Percentiles rank a stretch among this genome's conserved stretches.
phyloP scores from a whole-genome alignment of 2,113 vertebrate species.

The Pygoscelis adeliae region DNA sequence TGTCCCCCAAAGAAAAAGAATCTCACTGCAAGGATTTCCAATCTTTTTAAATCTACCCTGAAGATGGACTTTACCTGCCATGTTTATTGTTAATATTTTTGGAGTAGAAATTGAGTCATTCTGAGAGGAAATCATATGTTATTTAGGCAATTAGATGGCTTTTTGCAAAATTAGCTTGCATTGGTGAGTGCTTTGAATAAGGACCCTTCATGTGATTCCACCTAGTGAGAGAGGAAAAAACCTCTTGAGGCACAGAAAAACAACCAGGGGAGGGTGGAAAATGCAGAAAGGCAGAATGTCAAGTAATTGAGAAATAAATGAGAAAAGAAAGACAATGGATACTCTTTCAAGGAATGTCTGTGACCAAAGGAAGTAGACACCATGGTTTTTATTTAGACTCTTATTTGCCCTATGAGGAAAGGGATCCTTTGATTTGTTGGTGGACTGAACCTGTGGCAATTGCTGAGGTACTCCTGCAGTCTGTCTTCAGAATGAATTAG shows the following conservation, averaged over 20 bases:
- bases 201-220: not conserved
- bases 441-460: not conserved
- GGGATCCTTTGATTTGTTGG: not conserved
- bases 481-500: not conserved
- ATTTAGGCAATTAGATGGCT: not conserved
- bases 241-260: not conserved
- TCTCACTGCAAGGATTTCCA: not conserved
- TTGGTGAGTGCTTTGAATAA: not conserved
- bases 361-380: not conserved
- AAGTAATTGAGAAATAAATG: not conserved
- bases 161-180: not conserved
- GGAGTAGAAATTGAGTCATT: not conserved
- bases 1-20: not conserved
- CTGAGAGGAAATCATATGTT: not conserved
- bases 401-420: not conserved
- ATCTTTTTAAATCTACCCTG: not conserved
- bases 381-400: not conserved
- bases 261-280: accelerated
- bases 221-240: not conserved
- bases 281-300: not conserved
- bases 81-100: not conserved
- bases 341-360: not conserved
- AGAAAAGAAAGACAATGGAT: not conserved
- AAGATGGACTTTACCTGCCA: not conserved
- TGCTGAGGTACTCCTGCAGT: not conserved